Conservation (phyloP, 1,140 invertebrate genomes). For the Temnothorax longispinosus region DNA sequence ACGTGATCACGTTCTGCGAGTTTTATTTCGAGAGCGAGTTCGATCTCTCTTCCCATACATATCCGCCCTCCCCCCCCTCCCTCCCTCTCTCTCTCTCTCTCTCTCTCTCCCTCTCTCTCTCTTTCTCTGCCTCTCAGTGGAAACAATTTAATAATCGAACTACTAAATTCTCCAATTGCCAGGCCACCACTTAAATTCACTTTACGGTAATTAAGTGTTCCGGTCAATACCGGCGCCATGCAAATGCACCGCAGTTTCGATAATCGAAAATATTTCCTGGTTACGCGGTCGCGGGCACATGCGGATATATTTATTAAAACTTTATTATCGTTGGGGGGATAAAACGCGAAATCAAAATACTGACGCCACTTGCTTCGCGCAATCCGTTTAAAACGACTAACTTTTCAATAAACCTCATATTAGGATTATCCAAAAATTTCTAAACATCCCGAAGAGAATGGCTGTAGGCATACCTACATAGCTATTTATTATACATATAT, state of each 20-base stretch:
- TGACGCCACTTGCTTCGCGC: background rate
- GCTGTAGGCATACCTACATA: background rate
- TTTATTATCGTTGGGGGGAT: slow-evolving; percentile 32
- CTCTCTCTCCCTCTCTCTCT: background rate
- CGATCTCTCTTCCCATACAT: background rate
- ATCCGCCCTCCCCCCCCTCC: background rate
- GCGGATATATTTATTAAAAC: slow-evolving; percentile 50
- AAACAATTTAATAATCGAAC: slow-evolving; percentile 58
- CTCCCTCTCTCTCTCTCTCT: background rate
- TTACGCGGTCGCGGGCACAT: background rate
- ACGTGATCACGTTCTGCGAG: slow-evolving; percentile 18
- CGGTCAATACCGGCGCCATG: slow-evolving; percentile 42
- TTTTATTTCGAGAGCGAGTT: slow-evolving; percentile 37
- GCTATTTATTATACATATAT: too few species aligned
- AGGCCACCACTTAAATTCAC: slow-evolving; percentile 64
- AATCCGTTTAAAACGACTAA: background rate
- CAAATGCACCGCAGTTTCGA: slow-evolving; percentile 53
- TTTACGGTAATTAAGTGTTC: slow-evolving; percentile 65
- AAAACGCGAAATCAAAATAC: slow-evolving; percentile 52
- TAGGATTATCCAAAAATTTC: background rate
- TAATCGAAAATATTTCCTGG: slow-evolving; percentile 65
- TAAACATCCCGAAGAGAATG: background rate
- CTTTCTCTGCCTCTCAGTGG: background rate
- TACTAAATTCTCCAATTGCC: slow-evolving; percentile 53
- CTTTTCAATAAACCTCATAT: background rate